Percentiles rank a stretch among this genome's conserved stretches.
Evolutionary conservation across 2,797 vertebrate species (phyloP).

Genomic region (Gambusia yucatana): DNA sequence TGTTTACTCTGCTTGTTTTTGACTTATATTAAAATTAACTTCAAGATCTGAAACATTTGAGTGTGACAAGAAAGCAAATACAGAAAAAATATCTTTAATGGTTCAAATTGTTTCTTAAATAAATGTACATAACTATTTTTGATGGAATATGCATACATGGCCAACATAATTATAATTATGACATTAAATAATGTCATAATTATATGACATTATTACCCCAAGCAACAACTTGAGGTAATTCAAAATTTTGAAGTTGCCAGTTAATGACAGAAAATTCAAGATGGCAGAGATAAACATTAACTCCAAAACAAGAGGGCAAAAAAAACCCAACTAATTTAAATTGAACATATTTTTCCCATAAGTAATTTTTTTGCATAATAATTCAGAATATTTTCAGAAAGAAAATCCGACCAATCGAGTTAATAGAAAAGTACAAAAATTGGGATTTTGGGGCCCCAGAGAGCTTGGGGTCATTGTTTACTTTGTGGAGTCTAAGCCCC

Average conservation of each 20-base stretch:
- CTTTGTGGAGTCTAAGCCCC: neutral
- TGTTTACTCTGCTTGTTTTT: too few species aligned
- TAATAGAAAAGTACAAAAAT: neutral
- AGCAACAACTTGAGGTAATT: neutral
- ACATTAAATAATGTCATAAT: neutral
- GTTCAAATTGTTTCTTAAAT: too few species aligned
- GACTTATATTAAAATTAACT: too few species aligned
- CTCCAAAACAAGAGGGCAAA: neutral
- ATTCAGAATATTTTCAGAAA: constrained; percentile 1
- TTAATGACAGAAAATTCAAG: neutral
- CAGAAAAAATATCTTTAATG: too few species aligned
- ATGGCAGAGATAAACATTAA: neutral
- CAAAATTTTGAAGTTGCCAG: neutral
- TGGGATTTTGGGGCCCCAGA: neutral
- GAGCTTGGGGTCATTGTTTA: neutral
- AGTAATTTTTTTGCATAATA: neutral
- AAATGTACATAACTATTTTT: too few species aligned
- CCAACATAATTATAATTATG: too few species aligned
- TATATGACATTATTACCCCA: neutral
- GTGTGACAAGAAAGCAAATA: too few species aligned
- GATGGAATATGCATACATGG: too few species aligned
- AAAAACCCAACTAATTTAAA: neutral
- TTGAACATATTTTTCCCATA: neutral
- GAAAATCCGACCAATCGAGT: neutral
- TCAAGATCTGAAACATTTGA: too few species aligned